These are phyloP conservation scores for Ecliptopera silaceata DNA, from an alignment of 2,888 invertebrate species.

Conservation along the genomic window DNA sequence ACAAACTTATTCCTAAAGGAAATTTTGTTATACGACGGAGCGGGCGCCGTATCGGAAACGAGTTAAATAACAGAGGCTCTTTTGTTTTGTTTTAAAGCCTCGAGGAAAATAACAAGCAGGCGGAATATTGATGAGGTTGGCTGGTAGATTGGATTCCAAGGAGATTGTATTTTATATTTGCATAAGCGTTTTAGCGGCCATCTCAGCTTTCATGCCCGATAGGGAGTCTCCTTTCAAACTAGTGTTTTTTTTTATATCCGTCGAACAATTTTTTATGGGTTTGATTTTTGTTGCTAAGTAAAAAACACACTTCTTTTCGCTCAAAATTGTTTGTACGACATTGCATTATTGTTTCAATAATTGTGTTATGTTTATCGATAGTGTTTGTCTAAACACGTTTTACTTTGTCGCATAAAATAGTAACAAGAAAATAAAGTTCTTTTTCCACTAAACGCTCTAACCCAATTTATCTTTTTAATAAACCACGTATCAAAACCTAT, in stretches of 20 bases:
- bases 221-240: conserved; percentile 21
- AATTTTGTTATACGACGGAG: conserved; percentile 72
- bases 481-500: conserved; percentile 48
- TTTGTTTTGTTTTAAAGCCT: conserved; percentile 70
- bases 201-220: conserved; percentile 43
- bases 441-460: conserved; percentile 21
- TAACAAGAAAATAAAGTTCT: conserved; percentile 10
- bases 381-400: background rate
- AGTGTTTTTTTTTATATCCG: background rate
- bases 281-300: background rate
- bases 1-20: conserved; percentile 58
- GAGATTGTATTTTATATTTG: conserved; percentile 54
- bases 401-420: conserved; percentile 16
- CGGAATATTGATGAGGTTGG: conserved; percentile 72
- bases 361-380: background rate
- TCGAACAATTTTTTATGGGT: background rate
- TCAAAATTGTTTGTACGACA: no score
- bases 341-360: background rate
- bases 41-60: conserved; percentile 75
- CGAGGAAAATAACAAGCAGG: conserved; percentile 68
- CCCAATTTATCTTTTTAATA: conserved; percentile 46
- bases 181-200: conserved; percentile 49
- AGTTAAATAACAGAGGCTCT: conserved; percentile 77
- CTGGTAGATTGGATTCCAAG: conserved; percentile 53
- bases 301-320: background rate